Percentiles rank a stretch among this genome's conserved stretches.
These are phyloP conservation scores for Panagrolaimus sp. DNA, from an alignment of 1,140 invertebrate species.

Conservation along the genomic window DNA sequence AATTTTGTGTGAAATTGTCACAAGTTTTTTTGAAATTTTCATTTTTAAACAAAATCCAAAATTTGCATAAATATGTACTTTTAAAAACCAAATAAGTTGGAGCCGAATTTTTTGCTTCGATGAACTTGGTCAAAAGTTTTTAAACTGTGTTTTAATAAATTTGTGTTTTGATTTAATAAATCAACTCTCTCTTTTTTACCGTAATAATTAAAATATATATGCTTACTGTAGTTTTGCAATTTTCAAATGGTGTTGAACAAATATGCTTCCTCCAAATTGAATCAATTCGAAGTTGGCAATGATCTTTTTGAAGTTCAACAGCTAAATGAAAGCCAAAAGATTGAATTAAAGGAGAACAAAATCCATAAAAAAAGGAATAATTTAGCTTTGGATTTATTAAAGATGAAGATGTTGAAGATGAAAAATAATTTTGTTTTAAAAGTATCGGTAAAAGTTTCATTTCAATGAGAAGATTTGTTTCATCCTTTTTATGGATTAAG, in stretches of 20 bases:
- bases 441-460: neutral
- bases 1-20: too few relatives aligned
- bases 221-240: neutral
- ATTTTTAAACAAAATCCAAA: too few relatives aligned
- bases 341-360: neutral
- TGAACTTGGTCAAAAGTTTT: too few relatives aligned
- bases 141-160: too few relatives aligned
- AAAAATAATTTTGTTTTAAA: neutral
- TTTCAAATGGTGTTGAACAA: neutral
- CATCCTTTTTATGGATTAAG: neutral
- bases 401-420: too few relatives aligned
- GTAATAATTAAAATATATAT: too few relatives aligned
- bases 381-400: neutral
- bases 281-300: constrained; percentile 14
- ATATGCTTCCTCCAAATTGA: neutral
- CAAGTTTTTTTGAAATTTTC: too few relatives aligned
- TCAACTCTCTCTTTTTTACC: neutral
- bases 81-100: too few relatives aligned
- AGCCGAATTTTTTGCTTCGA: too few relatives aligned
- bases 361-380: neutral
- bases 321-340: constrained; percentile 7
- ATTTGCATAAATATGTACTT: too few relatives aligned
- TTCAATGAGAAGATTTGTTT: neutral
- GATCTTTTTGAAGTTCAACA: neutral
- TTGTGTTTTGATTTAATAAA: too few relatives aligned